Evolutionary conservation across 2,797 vertebrate species (phyloP).

Genomic region (Sebastes elongatus): DNA sequence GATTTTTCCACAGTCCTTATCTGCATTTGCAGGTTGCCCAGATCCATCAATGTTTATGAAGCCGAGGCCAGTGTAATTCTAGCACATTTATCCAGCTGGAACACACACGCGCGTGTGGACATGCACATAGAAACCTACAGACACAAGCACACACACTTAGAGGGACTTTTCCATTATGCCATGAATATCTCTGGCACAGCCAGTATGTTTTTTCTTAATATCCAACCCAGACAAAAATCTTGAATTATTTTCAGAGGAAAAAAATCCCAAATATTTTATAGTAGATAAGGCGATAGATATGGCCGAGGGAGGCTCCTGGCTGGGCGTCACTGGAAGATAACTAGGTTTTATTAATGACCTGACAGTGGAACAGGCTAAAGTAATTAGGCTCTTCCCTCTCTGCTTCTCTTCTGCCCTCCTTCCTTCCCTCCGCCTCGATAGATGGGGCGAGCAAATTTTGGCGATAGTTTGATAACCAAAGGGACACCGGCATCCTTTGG

Average conservation of each 20-base stretch:
- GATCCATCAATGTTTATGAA: constrained; percentile 92
- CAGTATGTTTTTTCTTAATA: constrained; percentile 76
- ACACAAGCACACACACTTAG: constrained; percentile 66
- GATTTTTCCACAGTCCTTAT: constrained; percentile 89
- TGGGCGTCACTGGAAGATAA: constrained; percentile 90
- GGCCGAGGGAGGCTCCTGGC: constrained; percentile 77
- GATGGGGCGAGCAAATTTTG: constrained; percentile 95
- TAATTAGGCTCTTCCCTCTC: constrained; percentile 94
- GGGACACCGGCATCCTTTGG: constrained; percentile 58
- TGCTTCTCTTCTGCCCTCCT: constrained; percentile 60
- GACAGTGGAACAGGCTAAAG: constrained; percentile 89
- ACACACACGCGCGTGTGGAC: constrained; percentile 66
- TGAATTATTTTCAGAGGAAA: constrained; percentile 86
- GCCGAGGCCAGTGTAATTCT: constrained; percentile 82
- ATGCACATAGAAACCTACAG: constrained; percentile 58
- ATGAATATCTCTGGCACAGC: constrained; percentile 69
- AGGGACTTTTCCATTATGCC: constrained; percentile 79
- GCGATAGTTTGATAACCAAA: constrained; percentile 96
- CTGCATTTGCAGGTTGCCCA: constrained; percentile 94
- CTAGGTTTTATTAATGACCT: constrained; percentile 99
- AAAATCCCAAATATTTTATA: constrained; percentile 92
- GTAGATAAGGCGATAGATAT: constrained; percentile 87
- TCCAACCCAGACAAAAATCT: constrained; percentile 82
- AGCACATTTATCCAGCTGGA: constrained; percentile 77
- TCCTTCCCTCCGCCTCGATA: constrained; percentile 77